Evolutionary conservation across 2,113 vertebrate genomes (phyloP), one percentile per base, ranked within the genome.

Genomic region (Oryzias curvinotus): DNA sequence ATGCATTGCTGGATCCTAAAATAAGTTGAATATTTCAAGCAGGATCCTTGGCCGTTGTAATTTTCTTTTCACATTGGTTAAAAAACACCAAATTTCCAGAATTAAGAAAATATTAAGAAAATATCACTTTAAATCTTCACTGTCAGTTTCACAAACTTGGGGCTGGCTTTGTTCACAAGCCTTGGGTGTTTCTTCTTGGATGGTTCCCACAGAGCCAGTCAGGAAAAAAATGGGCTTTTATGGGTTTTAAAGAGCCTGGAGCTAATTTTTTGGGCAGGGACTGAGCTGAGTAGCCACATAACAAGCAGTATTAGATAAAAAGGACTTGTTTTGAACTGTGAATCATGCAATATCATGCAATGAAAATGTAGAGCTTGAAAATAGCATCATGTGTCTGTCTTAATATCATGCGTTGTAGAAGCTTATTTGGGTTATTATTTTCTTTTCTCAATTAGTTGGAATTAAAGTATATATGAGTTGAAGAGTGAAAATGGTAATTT

Each of bases 371-470:
- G n/a, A 53, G 50, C 43, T 19, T 64, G 26, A 64, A 64, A 64
- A 54, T 36, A 30, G 43, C 26, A 47, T 17, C 53, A 53, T 53
- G 51, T 30, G 25, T 66, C 21, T 25, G 10, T 59, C 55, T 58
- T 54, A 71, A 69, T 58, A 56, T 52, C 52, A 47, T 59, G 41
- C 16, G 69, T 62, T 62, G 68, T 36, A 23, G 23, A 57, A n/a
- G 30, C 12, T 45, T 64, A 74, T 81, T 52, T 53, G 17, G 57
- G 18, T 23, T 19, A 43, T 13, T 42, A 18, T 53, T 71, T 10
- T 51, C 68, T 10, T 25, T 17, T 52, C 45, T 62, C 3, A 49
- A 52, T 62, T 46, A 42, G 65, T 66, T 18, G 19, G 48, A 50
- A 51, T 64, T 47, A 18, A 13, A 64, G 47, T 23, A n/a, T 8